A percentile compares a stretch with the other conserved stretches of the same genome.
These are phyloP conservation scores for Branchinecta lynchi DNA, from an alignment of 1,140 invertebrate genomes.

Conservation along the genomic window DNA sequence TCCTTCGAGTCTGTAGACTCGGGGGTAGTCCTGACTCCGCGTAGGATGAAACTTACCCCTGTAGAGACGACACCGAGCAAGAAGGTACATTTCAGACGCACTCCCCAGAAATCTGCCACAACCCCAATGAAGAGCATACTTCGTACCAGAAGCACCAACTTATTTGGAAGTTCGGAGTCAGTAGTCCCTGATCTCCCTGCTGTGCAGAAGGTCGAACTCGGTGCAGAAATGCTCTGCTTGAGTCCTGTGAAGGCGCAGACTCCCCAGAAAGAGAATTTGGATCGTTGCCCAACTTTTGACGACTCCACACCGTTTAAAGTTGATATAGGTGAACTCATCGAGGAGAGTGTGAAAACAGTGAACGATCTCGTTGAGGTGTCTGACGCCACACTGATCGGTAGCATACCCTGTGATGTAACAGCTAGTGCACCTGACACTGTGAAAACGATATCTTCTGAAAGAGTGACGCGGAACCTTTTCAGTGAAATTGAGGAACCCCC, in stretches of 20 bases:
- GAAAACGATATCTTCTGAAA: too few relatives aligned
- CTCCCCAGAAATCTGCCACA: neutral
- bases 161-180: neutral
- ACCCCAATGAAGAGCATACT: conserved; percentile 7
- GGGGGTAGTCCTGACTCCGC: neutral
- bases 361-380: too few relatives aligned
- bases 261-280: neutral
- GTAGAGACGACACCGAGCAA: neutral
- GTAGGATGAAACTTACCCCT: neutral
- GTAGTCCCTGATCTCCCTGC: neutral
- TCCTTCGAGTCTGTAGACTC: neutral
- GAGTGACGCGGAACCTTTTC: too few relatives aligned
- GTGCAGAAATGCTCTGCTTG: neutral
- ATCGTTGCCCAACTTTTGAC: neutral
- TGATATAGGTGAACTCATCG: too few relatives aligned
- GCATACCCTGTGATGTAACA: too few relatives aligned
- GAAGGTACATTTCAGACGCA: neutral
- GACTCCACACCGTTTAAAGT: too few relatives aligned
- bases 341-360: too few relatives aligned
- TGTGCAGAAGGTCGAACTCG: conserved; percentile 5
- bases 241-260: neutral
- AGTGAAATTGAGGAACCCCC: neutral
- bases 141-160: neutral
- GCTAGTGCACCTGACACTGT: too few relatives aligned
- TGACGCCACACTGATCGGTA: too few relatives aligned